These are phyloP conservation scores for Candoia aspera DNA, from an alignment of 2,113 vertebrate genomes.

Conservation along the genomic window DNA sequence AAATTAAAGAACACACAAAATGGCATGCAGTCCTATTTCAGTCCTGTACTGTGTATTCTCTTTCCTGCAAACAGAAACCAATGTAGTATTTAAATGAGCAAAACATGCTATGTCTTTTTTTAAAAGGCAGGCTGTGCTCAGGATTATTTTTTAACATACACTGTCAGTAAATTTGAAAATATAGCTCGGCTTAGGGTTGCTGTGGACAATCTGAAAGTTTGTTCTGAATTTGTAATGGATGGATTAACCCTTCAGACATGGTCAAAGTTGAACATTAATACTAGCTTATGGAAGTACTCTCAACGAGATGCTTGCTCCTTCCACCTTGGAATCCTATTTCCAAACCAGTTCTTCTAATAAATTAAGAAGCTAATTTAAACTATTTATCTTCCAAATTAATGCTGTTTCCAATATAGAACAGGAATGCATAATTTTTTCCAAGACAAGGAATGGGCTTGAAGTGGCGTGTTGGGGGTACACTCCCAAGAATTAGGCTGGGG, in stretches of 20 bases:
- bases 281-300: not conserved
- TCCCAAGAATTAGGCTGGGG: not conserved
- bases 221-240: not conserved
- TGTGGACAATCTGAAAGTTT: not conserved
- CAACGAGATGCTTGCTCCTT: not conserved
- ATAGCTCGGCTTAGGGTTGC: not conserved
- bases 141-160: conserved; percentile 33
- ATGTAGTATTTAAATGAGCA: conserved; percentile 43
- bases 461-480: not conserved
- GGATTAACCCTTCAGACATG: not conserved
- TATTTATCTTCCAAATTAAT: not conserved
- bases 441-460: not conserved
- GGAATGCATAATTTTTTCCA: not conserved
- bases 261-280: not conserved
- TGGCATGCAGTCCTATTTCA: conserved; percentile 54
- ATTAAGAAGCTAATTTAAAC: not conserved
- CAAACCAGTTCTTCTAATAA: not conserved
- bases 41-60: conserved; percentile 70
- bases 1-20: conserved; percentile 79
- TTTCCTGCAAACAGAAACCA: conserved; percentile 86
- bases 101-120: conserved; percentile 49
- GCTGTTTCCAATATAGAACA: not conserved
- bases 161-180: not conserved
- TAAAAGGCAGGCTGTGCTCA: conserved; percentile 55
- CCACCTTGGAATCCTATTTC: not conserved